Evolutionary conservation across 2,113 vertebrate genomes (phyloP).

Genomic region (Vanacampus margaritifer): DNA sequence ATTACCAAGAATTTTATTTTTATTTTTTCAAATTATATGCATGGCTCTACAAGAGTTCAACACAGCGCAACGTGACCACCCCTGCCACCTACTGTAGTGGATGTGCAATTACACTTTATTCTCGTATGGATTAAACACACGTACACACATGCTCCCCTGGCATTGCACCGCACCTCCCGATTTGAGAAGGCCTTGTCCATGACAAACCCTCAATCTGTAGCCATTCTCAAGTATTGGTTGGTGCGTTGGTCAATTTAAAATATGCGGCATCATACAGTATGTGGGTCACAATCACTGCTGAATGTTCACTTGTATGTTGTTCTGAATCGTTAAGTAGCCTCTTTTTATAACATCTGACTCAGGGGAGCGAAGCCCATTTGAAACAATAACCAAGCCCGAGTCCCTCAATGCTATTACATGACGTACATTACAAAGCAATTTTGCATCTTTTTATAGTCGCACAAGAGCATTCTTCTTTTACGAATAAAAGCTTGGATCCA

Average conservation of each 20-base stretch:
- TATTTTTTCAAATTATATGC: not conserved
- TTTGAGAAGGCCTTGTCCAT: no score
- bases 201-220: no score
- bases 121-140: no score
- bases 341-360: not conserved
- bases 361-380: not conserved
- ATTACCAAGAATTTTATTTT: not conserved
- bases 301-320: not conserved
- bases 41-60: not conserved
- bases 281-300: not conserved
- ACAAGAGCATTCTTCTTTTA: not conserved
- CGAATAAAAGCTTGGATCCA: not conserved
- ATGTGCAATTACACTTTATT: no score
- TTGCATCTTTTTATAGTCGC: not conserved
- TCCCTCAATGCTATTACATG: not conserved
- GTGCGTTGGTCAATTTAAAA: slow-evolving; percentile 5
- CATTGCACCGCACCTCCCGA: no score
- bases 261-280: slow-evolving; percentile 1
- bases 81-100: no score
- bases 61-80: no score
- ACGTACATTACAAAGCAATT: not conserved
- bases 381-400: not conserved
- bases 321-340: not conserved
- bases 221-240: no score
- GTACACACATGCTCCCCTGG: no score